phyloP scores from a whole-genome alignment of 2,113 vertebrate genomes.

The Macaca fascicularis region DNA sequence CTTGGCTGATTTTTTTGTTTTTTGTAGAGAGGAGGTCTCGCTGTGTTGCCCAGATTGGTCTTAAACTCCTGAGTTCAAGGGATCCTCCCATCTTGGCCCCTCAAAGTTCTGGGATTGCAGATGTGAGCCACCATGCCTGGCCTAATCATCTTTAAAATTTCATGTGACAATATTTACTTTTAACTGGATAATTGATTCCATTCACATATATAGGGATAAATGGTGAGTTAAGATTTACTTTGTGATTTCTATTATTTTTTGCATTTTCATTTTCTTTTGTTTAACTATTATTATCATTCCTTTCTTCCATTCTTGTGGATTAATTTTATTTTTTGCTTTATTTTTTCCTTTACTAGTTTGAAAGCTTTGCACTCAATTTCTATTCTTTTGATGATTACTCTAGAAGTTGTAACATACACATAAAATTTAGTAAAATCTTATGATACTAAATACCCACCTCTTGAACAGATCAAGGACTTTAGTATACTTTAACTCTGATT shows the following conservation, averaged over 20 bases:
- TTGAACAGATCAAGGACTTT: background rate
- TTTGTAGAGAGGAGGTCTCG: no score
- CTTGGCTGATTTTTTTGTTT: no score
- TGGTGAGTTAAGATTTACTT: background rate
- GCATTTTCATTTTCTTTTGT: background rate
- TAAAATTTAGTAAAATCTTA: background rate
- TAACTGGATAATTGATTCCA: background rate
- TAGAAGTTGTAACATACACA: background rate
- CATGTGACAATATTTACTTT: background rate
- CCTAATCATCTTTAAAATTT: background rate
- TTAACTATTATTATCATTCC: background rate
- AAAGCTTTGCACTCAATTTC: background rate
- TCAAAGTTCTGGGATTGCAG: no score
- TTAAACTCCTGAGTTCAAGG: no score
- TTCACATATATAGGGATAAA: background rate
- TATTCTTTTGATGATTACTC: background rate
- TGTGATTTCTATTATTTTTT: background rate
- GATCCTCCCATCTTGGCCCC: no score
- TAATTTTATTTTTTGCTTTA: no score
- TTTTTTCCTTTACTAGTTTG: background rate
- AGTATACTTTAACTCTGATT: background rate
- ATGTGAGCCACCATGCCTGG: no score
- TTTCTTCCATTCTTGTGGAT: background rate
- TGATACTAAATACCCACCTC: background rate
- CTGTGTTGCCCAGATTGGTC: no score